Evolutionary conservation across 1,140 invertebrate genomes (phyloP).

Genomic region (Neodiprion pinetum): DNA sequence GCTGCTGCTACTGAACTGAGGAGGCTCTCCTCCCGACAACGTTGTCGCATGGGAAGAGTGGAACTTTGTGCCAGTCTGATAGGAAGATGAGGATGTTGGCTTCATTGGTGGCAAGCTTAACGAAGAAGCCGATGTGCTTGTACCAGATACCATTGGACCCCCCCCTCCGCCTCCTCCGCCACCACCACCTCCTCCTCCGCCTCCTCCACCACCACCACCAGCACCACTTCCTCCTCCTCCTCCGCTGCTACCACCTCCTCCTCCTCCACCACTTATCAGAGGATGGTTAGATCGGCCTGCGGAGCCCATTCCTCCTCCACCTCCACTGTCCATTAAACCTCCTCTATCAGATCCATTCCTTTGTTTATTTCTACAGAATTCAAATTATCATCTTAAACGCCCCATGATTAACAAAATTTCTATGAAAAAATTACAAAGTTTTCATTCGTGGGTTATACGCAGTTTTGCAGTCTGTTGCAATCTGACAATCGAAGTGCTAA

Average conservation of each 20-base stretch:
- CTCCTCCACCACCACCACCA: slow-evolving; percentile 6
- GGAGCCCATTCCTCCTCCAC: slow-evolving; percentile 45
- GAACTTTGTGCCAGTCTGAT: slow-evolving; percentile 58
- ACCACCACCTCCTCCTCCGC: slow-evolving; percentile 17
- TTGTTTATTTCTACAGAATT: slow-evolving; percentile 50
- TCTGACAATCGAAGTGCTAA: not conserved
- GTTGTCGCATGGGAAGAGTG: slow-evolving; percentile 50
- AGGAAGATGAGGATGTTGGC: slow-evolving; percentile 50
- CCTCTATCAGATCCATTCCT: slow-evolving; percentile 52
- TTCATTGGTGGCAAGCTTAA: slow-evolving; percentile 52
- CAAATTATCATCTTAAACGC: no score
- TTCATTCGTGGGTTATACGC: not conserved
- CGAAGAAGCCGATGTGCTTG: slow-evolving; percentile 42
- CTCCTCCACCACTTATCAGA: slow-evolving; percentile 24
- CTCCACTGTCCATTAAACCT: slow-evolving; percentile 30
- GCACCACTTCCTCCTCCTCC: not conserved
- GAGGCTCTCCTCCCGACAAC: slow-evolving; percentile 29
- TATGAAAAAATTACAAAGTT: not conserved
- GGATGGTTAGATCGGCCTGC: slow-evolving; percentile 51
- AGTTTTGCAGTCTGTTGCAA: not conserved
- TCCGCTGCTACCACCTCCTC: not conserved
- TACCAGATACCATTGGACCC: slow-evolving; percentile 36
- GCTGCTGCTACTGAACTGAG: slow-evolving; percentile 31
- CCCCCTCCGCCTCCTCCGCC: slow-evolving; percentile 31
- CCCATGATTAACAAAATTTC: no score